Base-by-base conservation (phyloP, 2,113 vertebrate genomes). In the Panurus biarmicus region DNA sequence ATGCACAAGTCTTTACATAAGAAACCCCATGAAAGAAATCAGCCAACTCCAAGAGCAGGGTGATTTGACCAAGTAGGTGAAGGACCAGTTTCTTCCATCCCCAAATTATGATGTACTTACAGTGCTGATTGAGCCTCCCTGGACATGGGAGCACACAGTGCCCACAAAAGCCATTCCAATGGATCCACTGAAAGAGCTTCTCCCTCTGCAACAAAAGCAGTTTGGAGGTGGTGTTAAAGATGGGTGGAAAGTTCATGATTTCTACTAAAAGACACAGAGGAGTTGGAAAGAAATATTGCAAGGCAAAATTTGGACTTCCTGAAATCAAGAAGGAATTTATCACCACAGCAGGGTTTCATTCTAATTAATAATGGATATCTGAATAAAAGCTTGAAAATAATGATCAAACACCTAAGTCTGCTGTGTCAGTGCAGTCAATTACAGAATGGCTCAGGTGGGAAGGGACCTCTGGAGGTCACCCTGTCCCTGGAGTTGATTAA, bases 91-190 rank as follows among this genome's bases (percentile, higher is more conserved):
- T 57, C 9, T 73, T 51, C 40, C 44, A n/a, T 5, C 48, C 26
- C 40, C 44, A 48, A 22, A 50, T 24, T 10, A 1, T 73, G 60
- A 35, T 65, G 17, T 84, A 95, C 98, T 97, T 75, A 99, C 99
- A 95, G 98, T 97, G 56, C 93, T 98, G 91, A 99, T 98, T 73
- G 98, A 98, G 45, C 98, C 98, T 50, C 96, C 94, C 40, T 11
- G 95, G 31, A 97, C 79, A 7, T 44, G 93, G 2, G 98, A 98
- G 96, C 99, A 99, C 28, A 98, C 91, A 0, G 98, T 97, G 6
- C 98, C 98, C 70, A 98, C 98, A 48, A 98, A 99, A 77, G 98
- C 99, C 98, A 98, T 98, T 14, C 99, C 98, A 67, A 99, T 81
- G 12, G 98, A 60, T 4, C 90, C 69, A n/a, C 57, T 75, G 20